A percentile compares a stretch with the other conserved stretches of the same genome.
phyloP scores from a whole-genome alignment of 2,888 invertebrate genomes.

The Agonopterix arenella region DNA sequence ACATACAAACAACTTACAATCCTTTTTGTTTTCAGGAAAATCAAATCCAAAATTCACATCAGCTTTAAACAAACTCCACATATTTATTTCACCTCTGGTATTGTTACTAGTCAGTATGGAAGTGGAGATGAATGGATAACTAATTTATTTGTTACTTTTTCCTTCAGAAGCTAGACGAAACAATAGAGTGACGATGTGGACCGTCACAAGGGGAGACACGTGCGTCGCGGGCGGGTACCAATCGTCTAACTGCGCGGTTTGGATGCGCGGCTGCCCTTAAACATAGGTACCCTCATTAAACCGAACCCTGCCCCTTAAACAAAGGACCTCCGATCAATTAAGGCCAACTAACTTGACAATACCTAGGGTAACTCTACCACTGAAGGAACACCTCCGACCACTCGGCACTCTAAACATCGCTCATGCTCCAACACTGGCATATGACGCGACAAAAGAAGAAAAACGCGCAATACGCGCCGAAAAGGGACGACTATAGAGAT shows the following conservation, averaged over 20 bases:
- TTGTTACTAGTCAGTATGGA: too few species aligned
- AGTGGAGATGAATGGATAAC: too few species aligned
- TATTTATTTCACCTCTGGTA: slow-evolving; percentile 26
- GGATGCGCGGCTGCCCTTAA: slow-evolving; percentile 59
- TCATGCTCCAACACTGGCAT: slow-evolving; percentile 57
- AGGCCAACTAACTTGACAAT: slow-evolving; percentile 25
- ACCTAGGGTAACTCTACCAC: slow-evolving; percentile 21
- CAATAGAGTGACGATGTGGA: slow-evolving; percentile 51
- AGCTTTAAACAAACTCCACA: slow-evolving; percentile 17
- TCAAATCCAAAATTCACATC: slow-evolving; percentile 25
- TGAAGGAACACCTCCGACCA: slow-evolving; percentile 32
- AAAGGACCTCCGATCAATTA: slow-evolving; percentile 68
- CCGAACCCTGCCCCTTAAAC: slow-evolving; percentile 60
- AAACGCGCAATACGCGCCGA: slow-evolving; percentile 70
- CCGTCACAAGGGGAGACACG: slow-evolving; percentile 45
- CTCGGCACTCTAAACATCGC: slow-evolving; percentile 35
- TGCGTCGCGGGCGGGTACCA: slow-evolving; percentile 50
- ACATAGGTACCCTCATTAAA: slow-evolving; percentile 54
- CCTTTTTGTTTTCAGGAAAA: not conserved
- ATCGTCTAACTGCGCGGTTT: slow-evolving; percentile 57
- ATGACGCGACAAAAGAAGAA: slow-evolving; percentile 75
- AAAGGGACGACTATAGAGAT: slow-evolving; percentile 57
- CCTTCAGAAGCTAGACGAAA: slow-evolving; percentile 40
- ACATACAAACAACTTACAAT: slow-evolving; percentile 10
- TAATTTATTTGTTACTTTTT: too few species aligned